A percentile compares a stretch with the other conserved stretches of the same genome.
Conservation (phyloP, 1,140 invertebrate species). For the Zaprionus gabonicus region DNA sequence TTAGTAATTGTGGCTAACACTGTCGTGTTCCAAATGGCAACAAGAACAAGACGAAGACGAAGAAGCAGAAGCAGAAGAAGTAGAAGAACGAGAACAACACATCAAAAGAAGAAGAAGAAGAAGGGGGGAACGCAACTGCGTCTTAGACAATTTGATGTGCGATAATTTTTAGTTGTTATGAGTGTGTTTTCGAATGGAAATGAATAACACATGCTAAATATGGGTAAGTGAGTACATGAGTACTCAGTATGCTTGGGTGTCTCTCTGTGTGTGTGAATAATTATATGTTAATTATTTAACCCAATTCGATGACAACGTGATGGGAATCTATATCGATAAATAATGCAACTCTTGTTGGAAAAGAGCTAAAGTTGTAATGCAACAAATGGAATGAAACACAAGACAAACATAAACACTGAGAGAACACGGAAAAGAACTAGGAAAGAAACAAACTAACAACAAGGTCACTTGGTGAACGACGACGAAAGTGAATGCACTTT, state of each 20-base stretch:
- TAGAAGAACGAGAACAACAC: background rate
- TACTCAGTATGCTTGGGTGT: background rate
- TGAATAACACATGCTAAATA: conserved; percentile 3
- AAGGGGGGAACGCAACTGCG: conserved; percentile 42
- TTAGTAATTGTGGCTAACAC: conserved; percentile 7
- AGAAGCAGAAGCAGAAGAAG: background rate
- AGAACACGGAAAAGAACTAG: background rate
- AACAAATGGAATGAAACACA: background rate
- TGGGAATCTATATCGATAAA: conserved; percentile 3
- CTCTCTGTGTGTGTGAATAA: conserved; percentile 27
- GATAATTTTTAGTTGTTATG: conserved; percentile 41
- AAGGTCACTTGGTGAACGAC: background rate
- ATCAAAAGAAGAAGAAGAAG: background rate
- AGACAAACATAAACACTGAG: background rate
- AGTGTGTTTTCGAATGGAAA: conserved; percentile 8
- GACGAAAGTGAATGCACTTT: conserved; percentile 1
- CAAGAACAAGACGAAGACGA: conserved; percentile 24
- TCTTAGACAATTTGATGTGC: conserved; percentile 36
- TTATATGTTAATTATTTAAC: conserved; percentile 68
- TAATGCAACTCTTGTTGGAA: background rate
- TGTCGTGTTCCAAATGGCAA: conserved; percentile 57
- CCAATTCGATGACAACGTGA: conserved; percentile 46
- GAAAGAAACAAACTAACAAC: background rate
- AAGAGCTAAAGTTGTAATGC: background rate
- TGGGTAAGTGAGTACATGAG: conserved; percentile 2